Conservation (phyloP, 2,113 vertebrate genomes). For the Glaucomys volans region DNA sequence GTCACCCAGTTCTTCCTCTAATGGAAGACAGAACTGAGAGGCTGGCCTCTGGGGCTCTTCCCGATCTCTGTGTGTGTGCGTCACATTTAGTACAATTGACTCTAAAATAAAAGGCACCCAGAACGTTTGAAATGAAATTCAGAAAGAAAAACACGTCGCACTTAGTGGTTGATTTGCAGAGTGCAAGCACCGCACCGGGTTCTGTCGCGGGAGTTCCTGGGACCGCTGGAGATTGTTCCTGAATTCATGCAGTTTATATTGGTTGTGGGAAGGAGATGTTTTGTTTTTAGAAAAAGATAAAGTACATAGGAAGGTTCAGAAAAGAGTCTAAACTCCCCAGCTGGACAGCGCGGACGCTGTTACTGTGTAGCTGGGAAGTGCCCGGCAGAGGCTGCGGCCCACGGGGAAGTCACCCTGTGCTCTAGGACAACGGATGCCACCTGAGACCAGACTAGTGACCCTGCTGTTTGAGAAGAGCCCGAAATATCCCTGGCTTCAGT, state of each 20-base stretch:
- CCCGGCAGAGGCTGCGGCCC: neutral
- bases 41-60: accelerated
- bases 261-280: neutral
- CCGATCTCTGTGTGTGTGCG: neutral
- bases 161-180: neutral
- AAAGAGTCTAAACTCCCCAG: neutral
- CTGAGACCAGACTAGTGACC: accelerated
- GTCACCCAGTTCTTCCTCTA: neutral
- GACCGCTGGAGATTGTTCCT: neutral
- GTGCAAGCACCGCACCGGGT: neutral
- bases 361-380: neutral
- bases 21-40: neutral
- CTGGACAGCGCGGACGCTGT: neutral
- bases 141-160: neutral
- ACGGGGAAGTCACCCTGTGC: neutral
- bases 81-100: neutral
- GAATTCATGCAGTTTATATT: neutral
- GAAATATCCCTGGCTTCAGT: neutral
- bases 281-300: neutral
- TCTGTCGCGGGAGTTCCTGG: neutral
- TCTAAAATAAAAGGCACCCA: slow-evolving; percentile 16
- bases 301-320: neutral
- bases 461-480: neutral
- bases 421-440: neutral
- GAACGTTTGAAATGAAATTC: neutral